phyloP scores from a whole-genome alignment of 2,113 vertebrate genomes.

The Varanus komodoensis region DNA sequence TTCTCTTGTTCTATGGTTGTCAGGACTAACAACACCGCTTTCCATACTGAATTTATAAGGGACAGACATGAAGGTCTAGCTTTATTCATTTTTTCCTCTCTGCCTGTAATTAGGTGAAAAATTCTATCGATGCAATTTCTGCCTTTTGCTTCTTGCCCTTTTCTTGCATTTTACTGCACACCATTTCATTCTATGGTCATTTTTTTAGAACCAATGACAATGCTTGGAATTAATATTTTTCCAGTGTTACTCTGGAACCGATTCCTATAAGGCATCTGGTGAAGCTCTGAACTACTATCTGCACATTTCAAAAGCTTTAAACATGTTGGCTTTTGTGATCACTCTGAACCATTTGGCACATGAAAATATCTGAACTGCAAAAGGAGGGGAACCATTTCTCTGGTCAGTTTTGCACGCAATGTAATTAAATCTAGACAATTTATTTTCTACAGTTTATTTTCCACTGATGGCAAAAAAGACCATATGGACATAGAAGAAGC shows the following conservation, averaged over 20 bases:
- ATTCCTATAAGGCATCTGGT: slow-evolving; percentile 26
- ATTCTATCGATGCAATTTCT: neutral
- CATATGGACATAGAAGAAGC: slow-evolving; percentile 35
- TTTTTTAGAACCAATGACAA: slow-evolving; percentile 12
- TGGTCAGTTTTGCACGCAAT: slow-evolving; percentile 28
- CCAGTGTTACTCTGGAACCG: slow-evolving; percentile 32
- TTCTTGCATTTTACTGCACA: slow-evolving; percentile 18
- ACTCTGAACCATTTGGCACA: slow-evolving; percentile 41
- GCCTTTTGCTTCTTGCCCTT: neutral
- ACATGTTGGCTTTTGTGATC: slow-evolving; percentile 53
- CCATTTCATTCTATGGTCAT: slow-evolving; percentile 24
- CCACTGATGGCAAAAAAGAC: slow-evolving; percentile 52
- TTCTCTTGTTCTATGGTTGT: neutral
- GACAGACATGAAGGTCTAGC: neutral
- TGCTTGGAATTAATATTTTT: slow-evolving; percentile 40
- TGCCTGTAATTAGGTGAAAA: slow-evolving; percentile 29
- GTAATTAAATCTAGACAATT: slow-evolving; percentile 57
- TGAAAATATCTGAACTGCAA: slow-evolving; percentile 13
- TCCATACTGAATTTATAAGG: neutral
- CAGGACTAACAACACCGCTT: neutral
- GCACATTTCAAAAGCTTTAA: slow-evolving; percentile 1
- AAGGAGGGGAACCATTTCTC: slow-evolving; percentile 15
- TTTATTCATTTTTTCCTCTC: neutral
- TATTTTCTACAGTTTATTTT: slow-evolving; percentile 61
- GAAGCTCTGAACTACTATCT: slow-evolving; percentile 47